Evolutionary conservation across 1,140 invertebrate species (phyloP), one percentile per base, ranked within the genome.

Genomic region (Melipona quadrifasciata): DNA sequence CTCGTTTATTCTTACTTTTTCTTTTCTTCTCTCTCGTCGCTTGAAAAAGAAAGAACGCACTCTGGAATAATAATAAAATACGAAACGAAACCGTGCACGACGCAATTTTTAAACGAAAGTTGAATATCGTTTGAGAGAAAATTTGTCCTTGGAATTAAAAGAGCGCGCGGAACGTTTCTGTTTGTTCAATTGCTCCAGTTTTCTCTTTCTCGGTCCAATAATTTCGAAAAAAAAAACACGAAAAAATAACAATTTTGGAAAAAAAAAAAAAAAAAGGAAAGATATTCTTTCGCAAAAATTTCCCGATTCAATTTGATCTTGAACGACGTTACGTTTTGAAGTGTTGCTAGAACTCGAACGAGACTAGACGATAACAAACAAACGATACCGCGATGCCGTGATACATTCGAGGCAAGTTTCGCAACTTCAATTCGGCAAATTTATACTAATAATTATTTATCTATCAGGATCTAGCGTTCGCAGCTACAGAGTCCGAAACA

Each of bases 401-500:
- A 39, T 27, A 34, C 5, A 14, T 24, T 75, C 21, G 4, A 55
- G 19, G 10, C 5, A 31, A 58, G 27, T 75, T 39, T 12, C 11
- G 10, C 24, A 51, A 67, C 65, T 67, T 64, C 11, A 27, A 67
- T n/a, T 55, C 55, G 12, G 61, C 51, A 24, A 67, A 82, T 57
- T 75, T 27, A 16, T 19, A 72, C 53, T 17, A n/a, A 47, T 72
- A 47, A 68, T 76, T 47, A 47, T 76, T 76, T 57, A 71, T 71
- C 12, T 61, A 83, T n/a, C 39, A 39, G 19, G 5, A 55, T 47
- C 27, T 71, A 53, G 24, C n/a, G 53, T 55, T 21, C 55, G 24
- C 16, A 47, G 81, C 47, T 55, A 71, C 47, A 39, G 58, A 79
- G 73, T 71, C 27, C 55, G 34, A 24, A 27, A 71, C 27, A 70